phyloP scores from a whole-genome alignment of 2,888 invertebrate genomes.

The Apotomis turbidana region DNA sequence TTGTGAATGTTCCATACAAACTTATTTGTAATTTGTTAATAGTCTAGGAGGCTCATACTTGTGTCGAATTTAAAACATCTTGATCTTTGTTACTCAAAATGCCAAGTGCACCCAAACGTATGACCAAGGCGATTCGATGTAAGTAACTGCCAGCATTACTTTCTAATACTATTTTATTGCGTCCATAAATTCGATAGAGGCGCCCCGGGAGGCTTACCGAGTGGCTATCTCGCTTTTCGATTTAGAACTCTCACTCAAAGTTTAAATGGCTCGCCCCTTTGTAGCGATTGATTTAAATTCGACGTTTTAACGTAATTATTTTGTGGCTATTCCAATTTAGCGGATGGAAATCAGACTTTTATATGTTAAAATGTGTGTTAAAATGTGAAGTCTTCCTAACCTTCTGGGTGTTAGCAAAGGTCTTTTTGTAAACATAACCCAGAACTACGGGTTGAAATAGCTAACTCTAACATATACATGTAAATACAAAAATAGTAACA shows the following conservation, averaged over 20 bases:
- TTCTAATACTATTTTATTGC: conserved; percentile 76
- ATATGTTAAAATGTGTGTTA: no score
- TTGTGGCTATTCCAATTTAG: conserved; percentile 48
- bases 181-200: conserved; percentile 76
- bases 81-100: conserved; percentile 4
- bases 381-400: no score
- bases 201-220: conserved; percentile 76
- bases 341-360: background rate
- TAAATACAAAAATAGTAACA: no score
- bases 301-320: conserved; percentile 70
- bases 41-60: no score
- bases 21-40: no score
- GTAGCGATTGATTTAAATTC: conserved; percentile 73
- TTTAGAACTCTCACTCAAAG: conserved; percentile 76
- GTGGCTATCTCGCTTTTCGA: conserved; percentile 76
- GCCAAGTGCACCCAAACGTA: conserved; percentile 18
- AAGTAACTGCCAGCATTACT: conserved; percentile 54
- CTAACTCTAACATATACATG: no score
- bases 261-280: conserved; percentile 75
- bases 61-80: background rate
- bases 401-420: no score
- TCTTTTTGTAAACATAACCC: no score
- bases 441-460: no score
- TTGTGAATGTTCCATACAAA: no score
- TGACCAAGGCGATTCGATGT: conserved; percentile 31